Conservation (phyloP, 1,140 invertebrate genomes). For the Drosophila burlai region DNA sequence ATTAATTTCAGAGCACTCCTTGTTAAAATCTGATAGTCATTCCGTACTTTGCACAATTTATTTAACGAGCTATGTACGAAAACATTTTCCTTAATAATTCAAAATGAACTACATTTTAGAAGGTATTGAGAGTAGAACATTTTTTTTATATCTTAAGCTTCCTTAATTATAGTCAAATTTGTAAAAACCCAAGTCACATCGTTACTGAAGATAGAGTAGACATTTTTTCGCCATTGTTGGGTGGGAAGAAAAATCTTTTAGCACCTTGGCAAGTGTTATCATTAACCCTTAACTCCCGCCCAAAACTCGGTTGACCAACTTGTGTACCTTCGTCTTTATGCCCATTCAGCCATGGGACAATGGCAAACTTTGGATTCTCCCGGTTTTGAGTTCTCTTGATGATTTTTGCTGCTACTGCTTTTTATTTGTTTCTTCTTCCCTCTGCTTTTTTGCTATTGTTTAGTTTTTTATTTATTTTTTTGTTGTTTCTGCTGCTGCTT, state of each 20-base stretch:
- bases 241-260: not conserved
- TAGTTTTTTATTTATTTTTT: constrained; percentile 35
- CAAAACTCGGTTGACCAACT: constrained; percentile 2
- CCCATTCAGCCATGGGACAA: constrained; percentile 60
- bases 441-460: constrained; percentile 52
- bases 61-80: not conserved
- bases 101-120: not conserved
- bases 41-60: not conserved
- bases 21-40: constrained; percentile 1
- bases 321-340: constrained; percentile 14
- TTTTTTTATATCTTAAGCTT: not conserved
- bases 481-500: constrained; percentile 26
- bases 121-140: too few species aligned
- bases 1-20: constrained; percentile 12
- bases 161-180: not conserved
- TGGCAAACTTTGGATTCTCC: constrained; percentile 42
- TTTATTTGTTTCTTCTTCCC: constrained; percentile 32
- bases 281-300: constrained; percentile 16
- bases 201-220: not conserved
- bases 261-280: constrained; percentile 27
- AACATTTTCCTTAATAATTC: not conserved
- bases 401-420: constrained; percentile 38
- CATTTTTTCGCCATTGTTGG: not conserved
- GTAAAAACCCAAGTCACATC: not conserved
- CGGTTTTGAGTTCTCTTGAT: constrained; percentile 46